A percentile compares a stretch with the other conserved stretches of the same genome.
Conservation (phyloP, 2,888 invertebrate species). For the Belgica antarctica region DNA sequence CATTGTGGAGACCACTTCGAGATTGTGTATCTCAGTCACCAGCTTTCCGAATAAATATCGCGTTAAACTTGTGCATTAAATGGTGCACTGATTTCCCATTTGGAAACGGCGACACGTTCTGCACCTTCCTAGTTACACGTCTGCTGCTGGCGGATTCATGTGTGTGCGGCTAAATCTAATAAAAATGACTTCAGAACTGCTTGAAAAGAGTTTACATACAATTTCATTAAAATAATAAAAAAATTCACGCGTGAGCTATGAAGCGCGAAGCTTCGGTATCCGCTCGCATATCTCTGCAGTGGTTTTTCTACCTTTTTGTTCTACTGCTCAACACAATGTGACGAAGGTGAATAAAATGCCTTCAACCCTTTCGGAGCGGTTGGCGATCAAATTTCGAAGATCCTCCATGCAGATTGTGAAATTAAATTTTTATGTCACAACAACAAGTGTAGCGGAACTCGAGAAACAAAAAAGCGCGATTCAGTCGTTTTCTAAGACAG, state of each 20-base stretch:
- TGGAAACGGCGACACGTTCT: no score
- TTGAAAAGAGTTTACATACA: neutral
- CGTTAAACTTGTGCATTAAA: no score
- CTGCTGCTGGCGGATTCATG: no score
- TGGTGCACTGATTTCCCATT: no score
- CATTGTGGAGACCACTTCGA: no score
- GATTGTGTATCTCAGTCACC: no score
- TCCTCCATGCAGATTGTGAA: neutral
- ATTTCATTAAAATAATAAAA: conserved; percentile 32
- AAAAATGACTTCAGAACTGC: conserved; percentile 22
- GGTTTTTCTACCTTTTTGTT: conserved; percentile 15
- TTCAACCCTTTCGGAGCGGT: neutral
- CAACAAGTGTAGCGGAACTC: conserved; percentile 30
- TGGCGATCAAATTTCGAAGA: neutral
- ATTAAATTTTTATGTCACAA: conserved; percentile 19
- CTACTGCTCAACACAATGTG: conserved; percentile 7
- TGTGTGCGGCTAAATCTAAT: neutral
- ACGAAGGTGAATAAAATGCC: neutral
- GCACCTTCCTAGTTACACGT: no score
- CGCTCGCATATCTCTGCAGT: conserved; percentile 27
- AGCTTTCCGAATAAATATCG: no score
- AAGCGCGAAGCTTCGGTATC: conserved; percentile 50
- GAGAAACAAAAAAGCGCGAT: conserved; percentile 8
- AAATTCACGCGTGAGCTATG: conserved; percentile 50
- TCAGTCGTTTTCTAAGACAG: conserved; percentile 7